phyloP scores from a whole-genome alignment of 2,888 invertebrate genomes.

The Sarcophaga variegata region DNA sequence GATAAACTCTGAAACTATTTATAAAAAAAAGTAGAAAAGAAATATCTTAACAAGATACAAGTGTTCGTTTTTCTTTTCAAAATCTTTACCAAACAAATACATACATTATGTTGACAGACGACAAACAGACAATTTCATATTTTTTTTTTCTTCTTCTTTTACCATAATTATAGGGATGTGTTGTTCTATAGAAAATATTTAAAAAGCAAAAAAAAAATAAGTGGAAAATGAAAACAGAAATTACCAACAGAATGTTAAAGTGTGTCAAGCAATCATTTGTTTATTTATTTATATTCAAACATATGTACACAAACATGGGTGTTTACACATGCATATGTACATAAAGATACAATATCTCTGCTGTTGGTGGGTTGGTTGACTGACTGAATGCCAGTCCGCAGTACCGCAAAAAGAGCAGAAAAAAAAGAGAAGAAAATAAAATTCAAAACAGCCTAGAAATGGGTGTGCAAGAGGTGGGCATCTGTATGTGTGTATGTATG shows the following conservation, averaged over 20 bases:
- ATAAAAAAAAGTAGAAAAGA: no score
- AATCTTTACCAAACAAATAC: not conserved
- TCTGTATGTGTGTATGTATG: slow-evolving; percentile 21
- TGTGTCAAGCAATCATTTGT: slow-evolving; percentile 45
- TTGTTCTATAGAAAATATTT: slow-evolving; percentile 33
- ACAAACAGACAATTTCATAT: not conserved
- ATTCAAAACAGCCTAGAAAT: slow-evolving; percentile 23
- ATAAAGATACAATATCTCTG: not conserved
- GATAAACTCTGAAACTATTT: no score
- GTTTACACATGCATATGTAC: not conserved
- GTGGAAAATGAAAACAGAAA: not conserved
- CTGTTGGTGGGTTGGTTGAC: slow-evolving; percentile 25
- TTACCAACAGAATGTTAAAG: slow-evolving; percentile 39
- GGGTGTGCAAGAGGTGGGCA: not conserved
- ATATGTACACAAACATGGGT: not conserved
- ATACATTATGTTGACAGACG: not conserved
- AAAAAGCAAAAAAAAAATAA: slow-evolving; percentile 13
- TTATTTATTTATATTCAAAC: slow-evolving; percentile 20
- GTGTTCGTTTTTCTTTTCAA: no score
- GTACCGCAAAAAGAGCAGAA: slow-evolving; percentile 38
- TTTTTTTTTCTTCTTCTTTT: not conserved
- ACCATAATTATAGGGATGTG: slow-evolving; percentile 45
- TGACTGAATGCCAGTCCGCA: slow-evolving; percentile 1
- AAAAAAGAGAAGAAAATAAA: slow-evolving; percentile 12
- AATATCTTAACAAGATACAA: no score